Percentiles rank a stretch among this genome's conserved stretches.
Evolutionary conservation across 2,113 vertebrate species (phyloP).

Genomic region (Crotalus helleri): DNA sequence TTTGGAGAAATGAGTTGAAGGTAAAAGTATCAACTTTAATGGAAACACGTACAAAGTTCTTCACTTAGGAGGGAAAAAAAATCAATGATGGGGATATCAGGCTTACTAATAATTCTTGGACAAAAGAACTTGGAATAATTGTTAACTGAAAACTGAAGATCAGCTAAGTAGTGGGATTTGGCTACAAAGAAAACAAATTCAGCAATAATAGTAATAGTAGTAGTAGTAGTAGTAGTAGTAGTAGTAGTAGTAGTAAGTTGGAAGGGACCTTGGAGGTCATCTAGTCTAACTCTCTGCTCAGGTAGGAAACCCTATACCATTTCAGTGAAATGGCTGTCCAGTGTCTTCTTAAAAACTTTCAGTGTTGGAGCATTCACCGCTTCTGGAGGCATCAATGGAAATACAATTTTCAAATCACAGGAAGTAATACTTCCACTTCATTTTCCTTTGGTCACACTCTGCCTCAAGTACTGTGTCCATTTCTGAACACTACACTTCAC

Average conservation of each 20-base stretch:
- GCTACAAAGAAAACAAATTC: not conserved
- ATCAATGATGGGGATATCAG: not conserved
- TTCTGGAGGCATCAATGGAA: not conserved
- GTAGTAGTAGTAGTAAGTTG: too few relatives aligned
- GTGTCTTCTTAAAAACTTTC: too few relatives aligned
- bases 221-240: too few relatives aligned
- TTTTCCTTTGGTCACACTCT: not conserved
- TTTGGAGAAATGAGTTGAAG: not conserved
- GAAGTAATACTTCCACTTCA: not conserved
- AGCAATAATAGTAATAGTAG: too few relatives aligned
- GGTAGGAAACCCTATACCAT: too few relatives aligned
- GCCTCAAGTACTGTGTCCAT: not conserved
- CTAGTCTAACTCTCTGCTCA: too few relatives aligned
- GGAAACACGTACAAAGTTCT: not conserved
- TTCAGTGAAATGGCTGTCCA: too few relatives aligned
- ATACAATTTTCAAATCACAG: not conserved
- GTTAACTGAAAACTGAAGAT: not conserved
- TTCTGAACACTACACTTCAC: not conserved
- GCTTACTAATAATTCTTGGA: not conserved
- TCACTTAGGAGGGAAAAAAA: not conserved
- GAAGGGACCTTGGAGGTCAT: too few relatives aligned
- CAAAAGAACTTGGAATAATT: not conserved
- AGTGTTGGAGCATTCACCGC: too few relatives aligned
- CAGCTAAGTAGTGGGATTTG: not conserved
- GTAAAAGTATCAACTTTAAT: not conserved